phyloP scores from a whole-genome alignment of 2,113 vertebrate species.

The Papio anubis region DNA sequence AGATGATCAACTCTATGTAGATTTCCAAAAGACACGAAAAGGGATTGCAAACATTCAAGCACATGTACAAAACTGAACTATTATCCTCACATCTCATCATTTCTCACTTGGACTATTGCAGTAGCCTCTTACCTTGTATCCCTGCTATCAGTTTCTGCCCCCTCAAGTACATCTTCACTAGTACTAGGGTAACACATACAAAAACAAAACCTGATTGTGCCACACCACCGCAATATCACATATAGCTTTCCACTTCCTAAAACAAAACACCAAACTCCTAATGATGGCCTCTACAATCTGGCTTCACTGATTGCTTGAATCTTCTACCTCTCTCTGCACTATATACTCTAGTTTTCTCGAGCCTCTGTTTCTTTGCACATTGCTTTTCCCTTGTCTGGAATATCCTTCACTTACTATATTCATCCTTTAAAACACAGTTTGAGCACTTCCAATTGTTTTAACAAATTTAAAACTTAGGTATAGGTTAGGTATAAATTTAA shows the following conservation, averaged over 20 bases:
- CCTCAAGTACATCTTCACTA: background rate
- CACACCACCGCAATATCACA: background rate
- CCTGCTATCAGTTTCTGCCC: background rate
- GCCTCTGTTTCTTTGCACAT: background rate
- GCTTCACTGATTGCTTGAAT: background rate
- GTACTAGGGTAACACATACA: background rate
- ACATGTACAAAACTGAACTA: background rate
- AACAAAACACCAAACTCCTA: background rate
- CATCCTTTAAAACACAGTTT: background rate
- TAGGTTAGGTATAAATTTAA: background rate
- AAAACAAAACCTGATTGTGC: background rate
- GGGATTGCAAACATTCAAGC: background rate
- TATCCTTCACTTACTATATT: background rate
- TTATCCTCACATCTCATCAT: background rate
- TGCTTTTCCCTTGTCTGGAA: background rate
- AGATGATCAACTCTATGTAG: background rate
- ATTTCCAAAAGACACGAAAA: background rate
- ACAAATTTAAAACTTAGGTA: background rate
- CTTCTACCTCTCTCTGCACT: background rate
- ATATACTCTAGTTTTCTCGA: background rate
- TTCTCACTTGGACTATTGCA: background rate
- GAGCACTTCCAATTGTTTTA: background rate
- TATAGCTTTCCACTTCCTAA: background rate
- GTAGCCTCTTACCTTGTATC: background rate
- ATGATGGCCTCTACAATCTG: background rate